Percentiles rank a stretch among this genome's conserved stretches.
phyloP scores from a whole-genome alignment of 1,140 invertebrate species.

The Schlechtendalia chinensis region DNA sequence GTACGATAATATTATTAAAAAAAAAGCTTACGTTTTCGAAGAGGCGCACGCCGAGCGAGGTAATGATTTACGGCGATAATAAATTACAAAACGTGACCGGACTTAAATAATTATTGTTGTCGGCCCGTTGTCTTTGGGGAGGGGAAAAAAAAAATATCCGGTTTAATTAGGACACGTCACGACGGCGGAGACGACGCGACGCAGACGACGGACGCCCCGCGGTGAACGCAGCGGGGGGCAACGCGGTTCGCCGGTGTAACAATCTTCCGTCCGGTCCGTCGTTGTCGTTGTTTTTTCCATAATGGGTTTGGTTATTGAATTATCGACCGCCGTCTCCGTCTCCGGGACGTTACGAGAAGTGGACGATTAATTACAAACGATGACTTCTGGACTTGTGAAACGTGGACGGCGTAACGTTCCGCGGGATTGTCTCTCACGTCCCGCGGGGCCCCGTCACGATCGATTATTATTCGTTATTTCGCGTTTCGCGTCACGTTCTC shows the following conservation, averaged over 20 bases:
- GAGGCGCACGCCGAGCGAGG: too few species aligned
- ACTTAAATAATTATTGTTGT: constrained; percentile 31
- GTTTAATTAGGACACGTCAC: constrained; percentile 47
- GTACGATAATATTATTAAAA: neutral
- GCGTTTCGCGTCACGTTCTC: too few species aligned
- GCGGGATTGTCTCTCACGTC: too few species aligned
- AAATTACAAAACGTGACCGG: constrained; percentile 46
- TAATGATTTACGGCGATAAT: neutral
- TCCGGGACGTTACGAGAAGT: neutral
- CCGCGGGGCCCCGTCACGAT: too few species aligned
- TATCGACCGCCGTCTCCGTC: neutral
- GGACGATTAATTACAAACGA: constrained; percentile 13
- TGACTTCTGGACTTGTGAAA: constrained; percentile 14
- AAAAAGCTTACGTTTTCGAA: neutral
- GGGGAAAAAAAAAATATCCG: constrained; percentile 23
- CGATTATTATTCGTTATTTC: too few species aligned
- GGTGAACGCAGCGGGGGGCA: constrained; percentile 22
- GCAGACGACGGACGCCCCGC: neutral
- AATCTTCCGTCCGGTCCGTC: too few species aligned
- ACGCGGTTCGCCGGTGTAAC: too few species aligned
- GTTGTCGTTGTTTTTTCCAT: neutral
- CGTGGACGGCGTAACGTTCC: neutral
- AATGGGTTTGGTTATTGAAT: constrained; percentile 33
- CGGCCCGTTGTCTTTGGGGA: neutral
- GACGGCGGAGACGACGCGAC: neutral